Evolutionary conservation across 2,888 invertebrate species (phyloP), one percentile per base, ranked within the genome.

Genomic region (Dynastes tityus): DNA sequence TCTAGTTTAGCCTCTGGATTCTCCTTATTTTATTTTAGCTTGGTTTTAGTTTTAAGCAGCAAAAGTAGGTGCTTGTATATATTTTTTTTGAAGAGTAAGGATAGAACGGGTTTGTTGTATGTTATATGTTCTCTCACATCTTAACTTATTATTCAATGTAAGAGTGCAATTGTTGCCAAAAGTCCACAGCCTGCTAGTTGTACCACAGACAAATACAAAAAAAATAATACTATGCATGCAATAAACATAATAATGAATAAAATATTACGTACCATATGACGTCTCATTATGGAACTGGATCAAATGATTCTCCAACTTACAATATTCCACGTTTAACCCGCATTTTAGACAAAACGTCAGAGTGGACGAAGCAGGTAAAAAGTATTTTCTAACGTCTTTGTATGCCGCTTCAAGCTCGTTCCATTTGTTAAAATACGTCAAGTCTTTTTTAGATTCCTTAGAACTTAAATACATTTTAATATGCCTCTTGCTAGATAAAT

Each of bases 261-360:
- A 58, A 61, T 32, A 65, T 37, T 16, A 40, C 65, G 4, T 40
- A 65, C 65, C 16, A 40, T 45, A 40, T 6, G 6, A 16, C 2
- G 6, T 8, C n/a, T n/a, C 65, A 1, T 6, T 1, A 37, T 73
- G 73, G 55, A 73, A 73, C 22, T 73, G 55, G 1, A 32, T 3
- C 37, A 73, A 5, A 16, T 73, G 73, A 11, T 58, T 13, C 37
- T 61, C 32, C n/a, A 73, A 22, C 6, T 37, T 61, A 2, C 8
- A 3, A 5, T 58, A 73, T 22, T 73, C 61, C 29, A 73, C 73
- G 9, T 73, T 51, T 6, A 73, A 8, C 16, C 58, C 55, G 40
- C 73, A 73, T 22, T 55, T 73, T n/a, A 58, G 9, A 13, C 73
- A 73, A n/a, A 73, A 73, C 55, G 73, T 73, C 16, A 73, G 55